Evolutionary conservation across 2,797 vertebrate genomes (phyloP).

Genomic region (Sebastes oblongus): DNA sequence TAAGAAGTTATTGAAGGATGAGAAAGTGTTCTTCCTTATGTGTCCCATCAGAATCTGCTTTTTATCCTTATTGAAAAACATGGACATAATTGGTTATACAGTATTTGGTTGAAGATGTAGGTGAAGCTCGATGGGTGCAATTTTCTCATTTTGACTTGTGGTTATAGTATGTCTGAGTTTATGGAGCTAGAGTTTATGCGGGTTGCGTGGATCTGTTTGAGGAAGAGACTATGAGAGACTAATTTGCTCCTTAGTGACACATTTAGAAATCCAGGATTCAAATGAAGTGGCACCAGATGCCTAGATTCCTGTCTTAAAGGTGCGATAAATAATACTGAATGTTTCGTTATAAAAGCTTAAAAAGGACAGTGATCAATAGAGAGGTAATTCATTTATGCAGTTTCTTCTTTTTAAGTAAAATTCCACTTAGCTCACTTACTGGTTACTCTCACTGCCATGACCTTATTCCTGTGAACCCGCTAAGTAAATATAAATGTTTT

Average conservation of each 20-base stretch:
- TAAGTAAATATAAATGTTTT: slow-evolving; percentile 23
- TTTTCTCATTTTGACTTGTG: not conserved
- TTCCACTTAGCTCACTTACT: not conserved
- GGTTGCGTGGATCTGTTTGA: not conserved
- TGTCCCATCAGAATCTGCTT: no score
- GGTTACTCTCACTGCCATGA: slow-evolving; percentile 1
- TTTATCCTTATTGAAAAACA: no score
- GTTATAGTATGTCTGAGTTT: not conserved
- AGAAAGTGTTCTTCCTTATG: no score
- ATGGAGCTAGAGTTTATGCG: not conserved
- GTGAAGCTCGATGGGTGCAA: not conserved
- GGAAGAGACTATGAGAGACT: not conserved
- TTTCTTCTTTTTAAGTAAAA: not conserved
- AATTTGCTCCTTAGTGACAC: not conserved
- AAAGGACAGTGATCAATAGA: not conserved
- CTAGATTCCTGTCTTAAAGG: not conserved
- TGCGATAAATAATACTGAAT: not conserved
- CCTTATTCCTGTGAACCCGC: slow-evolving; percentile 9
- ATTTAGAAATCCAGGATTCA: not conserved
- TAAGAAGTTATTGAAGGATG: no score
- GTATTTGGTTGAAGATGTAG: not conserved
- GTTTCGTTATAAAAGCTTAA: not conserved
- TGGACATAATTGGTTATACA: no score
- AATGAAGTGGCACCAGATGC: not conserved
- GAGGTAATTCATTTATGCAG: not conserved